Conservation (phyloP, 2,888 invertebrate species). For the Ctena decussata region DNA sequence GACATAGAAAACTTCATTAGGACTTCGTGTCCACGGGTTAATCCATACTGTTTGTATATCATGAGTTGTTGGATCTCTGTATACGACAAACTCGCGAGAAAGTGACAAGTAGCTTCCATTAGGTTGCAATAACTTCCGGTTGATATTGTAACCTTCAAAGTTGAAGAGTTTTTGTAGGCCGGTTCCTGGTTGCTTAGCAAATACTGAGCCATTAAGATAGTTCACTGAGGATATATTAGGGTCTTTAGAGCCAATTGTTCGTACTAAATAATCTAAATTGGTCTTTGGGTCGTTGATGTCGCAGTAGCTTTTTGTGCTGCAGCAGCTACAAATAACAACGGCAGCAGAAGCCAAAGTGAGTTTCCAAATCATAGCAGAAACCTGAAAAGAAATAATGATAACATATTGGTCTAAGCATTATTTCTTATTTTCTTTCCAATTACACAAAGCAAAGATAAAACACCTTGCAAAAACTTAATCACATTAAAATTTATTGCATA, state of each 20-base stretch:
- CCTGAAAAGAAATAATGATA: no score
- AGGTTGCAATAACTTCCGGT: constrained; percentile 47
- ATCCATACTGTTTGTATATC: constrained; percentile 60
- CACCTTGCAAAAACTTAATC: no score
- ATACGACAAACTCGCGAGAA: constrained; percentile 67
- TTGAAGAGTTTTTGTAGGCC: constrained; percentile 60
- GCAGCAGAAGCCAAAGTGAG: no score
- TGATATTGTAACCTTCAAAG: constrained; percentile 71
- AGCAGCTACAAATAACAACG: no score
- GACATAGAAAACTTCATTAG: constrained; percentile 69
- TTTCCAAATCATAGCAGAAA: no score
- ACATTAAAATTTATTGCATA: no score
- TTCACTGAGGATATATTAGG: constrained; percentile 28
- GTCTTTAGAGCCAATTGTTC: constrained; percentile 54
- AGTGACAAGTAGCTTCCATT: constrained; percentile 64
- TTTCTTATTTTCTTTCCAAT: no score
- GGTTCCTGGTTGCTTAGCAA: constrained; percentile 42
- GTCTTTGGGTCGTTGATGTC: constrained; percentile 49
- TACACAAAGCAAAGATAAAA: no score
- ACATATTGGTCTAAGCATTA: no score
- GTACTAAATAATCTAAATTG: constrained; percentile 61
- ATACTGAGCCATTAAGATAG: constrained; percentile 68
- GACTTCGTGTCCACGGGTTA: constrained; percentile 51
- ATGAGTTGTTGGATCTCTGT: constrained; percentile 60
- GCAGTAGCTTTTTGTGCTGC: no score